Evolutionary conservation across 2,113 vertebrate genomes (phyloP).

Genomic region (Bettongia penicillata): DNA sequence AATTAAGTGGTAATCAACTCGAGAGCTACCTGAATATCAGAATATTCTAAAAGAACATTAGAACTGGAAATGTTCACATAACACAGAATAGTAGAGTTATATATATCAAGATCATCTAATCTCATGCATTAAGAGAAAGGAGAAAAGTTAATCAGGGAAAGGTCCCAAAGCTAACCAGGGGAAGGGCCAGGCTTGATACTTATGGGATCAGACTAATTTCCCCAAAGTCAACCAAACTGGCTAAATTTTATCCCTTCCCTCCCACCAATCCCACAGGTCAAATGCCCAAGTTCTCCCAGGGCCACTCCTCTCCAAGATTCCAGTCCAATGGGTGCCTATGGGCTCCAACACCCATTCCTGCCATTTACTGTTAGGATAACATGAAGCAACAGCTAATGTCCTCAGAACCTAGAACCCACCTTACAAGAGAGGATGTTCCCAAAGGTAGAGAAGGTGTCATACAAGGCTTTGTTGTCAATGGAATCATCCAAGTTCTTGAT

Average conservation of each 20-base stretch:
- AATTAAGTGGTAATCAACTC: not conserved
- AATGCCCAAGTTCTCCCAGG: not conserved
- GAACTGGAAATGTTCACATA: not conserved
- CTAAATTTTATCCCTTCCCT: not conserved
- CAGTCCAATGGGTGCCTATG: not conserved
- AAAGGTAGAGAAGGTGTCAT: slow-evolving; percentile 97
- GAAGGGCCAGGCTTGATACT: not conserved
- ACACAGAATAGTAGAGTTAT: not conserved
- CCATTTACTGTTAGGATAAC: not conserved
- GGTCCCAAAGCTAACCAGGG: not conserved
- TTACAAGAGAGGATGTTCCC: slow-evolving; percentile 99
- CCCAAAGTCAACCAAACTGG: not conserved
- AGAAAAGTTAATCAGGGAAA: not conserved
- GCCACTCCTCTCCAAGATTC: not conserved
- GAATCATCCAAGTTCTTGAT: slow-evolving; percentile 99
- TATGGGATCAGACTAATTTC: not conserved
- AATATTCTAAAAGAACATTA: not conserved
- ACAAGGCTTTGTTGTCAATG: slow-evolving; percentile 98
- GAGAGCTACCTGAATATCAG: not conserved
- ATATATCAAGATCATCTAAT: not conserved
- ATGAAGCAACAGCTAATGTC: not conserved
- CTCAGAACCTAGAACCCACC: slow-evolving; percentile 79
- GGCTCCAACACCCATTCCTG: not conserved
- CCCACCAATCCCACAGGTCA: not conserved
- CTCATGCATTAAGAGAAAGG: not conserved